Conservation (phyloP, 2,797 vertebrate species). For the Lagodon rhomboides region DNA sequence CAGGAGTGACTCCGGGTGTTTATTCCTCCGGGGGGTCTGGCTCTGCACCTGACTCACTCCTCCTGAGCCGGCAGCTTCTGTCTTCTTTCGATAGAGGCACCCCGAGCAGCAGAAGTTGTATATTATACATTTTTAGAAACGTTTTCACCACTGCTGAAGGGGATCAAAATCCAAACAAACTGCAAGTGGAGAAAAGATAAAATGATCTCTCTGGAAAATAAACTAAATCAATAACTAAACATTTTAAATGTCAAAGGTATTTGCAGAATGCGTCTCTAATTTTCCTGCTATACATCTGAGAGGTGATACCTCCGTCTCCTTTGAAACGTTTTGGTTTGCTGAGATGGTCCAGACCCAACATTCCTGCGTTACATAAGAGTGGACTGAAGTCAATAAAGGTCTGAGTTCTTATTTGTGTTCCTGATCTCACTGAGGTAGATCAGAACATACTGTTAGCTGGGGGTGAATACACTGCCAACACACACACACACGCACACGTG, state of each 20-base stretch:
- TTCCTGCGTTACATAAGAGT: conserved; percentile 76
- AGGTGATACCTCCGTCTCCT: conserved; percentile 31
- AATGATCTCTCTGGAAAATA: not conserved
- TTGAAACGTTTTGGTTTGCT: conserved; percentile 45
- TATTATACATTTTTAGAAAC: too few relatives aligned
- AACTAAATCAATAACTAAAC: not conserved
- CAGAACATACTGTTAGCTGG: conserved; percentile 65
- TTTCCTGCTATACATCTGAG: conserved; percentile 3
- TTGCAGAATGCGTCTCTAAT: not conserved
- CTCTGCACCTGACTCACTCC: too few relatives aligned
- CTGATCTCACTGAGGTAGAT: conserved; percentile 69
- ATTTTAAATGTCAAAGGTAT: not conserved
- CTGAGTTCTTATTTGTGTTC: conserved; percentile 69
- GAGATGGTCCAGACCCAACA: conserved; percentile 62
- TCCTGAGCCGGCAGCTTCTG: too few relatives aligned
- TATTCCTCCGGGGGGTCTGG: too few relatives aligned
- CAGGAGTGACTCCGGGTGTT: too few relatives aligned
- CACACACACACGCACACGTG: conserved; percentile 35
- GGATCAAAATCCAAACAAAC: not conserved
- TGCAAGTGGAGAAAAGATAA: not conserved
- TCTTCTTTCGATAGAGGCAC: too few relatives aligned
- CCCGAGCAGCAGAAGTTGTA: too few relatives aligned
- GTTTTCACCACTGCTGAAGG: not conserved
- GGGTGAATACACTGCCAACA: conserved; percentile 34
- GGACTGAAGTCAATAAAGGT: conserved; percentile 62